Base-by-base conservation (phyloP, 2,797 vertebrate genomes). In the Leucoraja ocellata region DNA sequence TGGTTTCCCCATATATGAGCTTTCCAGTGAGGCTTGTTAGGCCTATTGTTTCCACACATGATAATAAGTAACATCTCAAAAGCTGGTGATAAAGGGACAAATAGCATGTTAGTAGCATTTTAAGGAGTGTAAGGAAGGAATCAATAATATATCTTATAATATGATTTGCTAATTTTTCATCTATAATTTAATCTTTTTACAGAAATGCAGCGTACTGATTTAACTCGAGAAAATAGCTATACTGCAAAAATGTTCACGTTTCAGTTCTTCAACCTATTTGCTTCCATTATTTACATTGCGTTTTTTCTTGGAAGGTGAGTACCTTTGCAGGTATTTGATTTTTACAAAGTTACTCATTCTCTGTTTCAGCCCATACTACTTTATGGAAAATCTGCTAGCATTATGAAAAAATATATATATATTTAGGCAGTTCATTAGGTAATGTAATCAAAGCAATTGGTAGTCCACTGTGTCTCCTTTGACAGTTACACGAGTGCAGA, bases 201-300 rank as follows among this genome's bases (percentile, higher is more conserved):
- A 99, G 99, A 99, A 96, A 95, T 97, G 93, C 97, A 97, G 0
- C 96, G 97, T 94, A 98, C 98, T 2, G 97, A 96, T 93, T 96
- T 96, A 0, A 96, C 98, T 93, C 94, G 94, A 0, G 98, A 99
- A 95, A 97, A 96, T 93, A 99, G 95, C 95, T 98, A 99, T 95
- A 98, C 98, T 0, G 79, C 98, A 93, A 99, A 98, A 96, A 97
- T 99, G 96, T 99, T 99, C 96, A 98, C 95, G 46, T 98, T 99
- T 95, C 98, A 99, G 96, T 99, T 99, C 96, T 98, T 99, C 90
- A 97, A 97, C 0, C 96, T 98, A 93, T 99, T 99, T 95, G 98
- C 98, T 13, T 99, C 98, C 0, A 98, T 99, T 78, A 96, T 99
- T 95, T 99, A 99, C 93, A 95, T 98, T 0, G 98, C 98, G 90